Conservation (phyloP, 2,113 vertebrate genomes). For the Chionodraco myersi region DNA sequence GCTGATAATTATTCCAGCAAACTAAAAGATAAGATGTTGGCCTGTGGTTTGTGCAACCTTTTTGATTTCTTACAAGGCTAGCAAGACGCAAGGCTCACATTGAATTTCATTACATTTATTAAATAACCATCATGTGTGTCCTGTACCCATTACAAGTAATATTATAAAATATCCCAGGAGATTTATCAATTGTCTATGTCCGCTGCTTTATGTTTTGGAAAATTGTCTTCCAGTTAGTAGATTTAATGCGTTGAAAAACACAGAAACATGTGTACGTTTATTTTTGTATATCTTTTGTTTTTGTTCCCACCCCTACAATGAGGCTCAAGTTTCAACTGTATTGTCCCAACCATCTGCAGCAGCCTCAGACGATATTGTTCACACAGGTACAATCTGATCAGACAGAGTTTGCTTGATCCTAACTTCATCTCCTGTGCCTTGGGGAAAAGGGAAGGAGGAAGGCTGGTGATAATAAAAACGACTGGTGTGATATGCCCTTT, state of each 20-base stretch:
- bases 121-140: not conserved
- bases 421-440: constrained; percentile 24
- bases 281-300: constrained; percentile 33
- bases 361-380: constrained; percentile 34
- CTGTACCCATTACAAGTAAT: not conserved
- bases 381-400: constrained; percentile 43
- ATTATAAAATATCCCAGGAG: not conserved
- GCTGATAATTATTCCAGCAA: constrained; percentile 52
- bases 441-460: not conserved
- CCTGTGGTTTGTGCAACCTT: constrained; percentile 17
- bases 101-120: not conserved
- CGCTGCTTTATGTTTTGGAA: not conserved
- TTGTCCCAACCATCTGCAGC: constrained; percentile 11
- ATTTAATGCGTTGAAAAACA: constrained; percentile 13
- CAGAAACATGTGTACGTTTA: not conserved
- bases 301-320: constrained; percentile 11
- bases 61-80: not conserved
- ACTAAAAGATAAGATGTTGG: constrained; percentile 34
- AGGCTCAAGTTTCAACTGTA: not conserved
- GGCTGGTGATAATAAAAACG: constrained; percentile 20
- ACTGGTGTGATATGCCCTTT: constrained; percentile 53
- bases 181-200: not conserved
- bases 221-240: not conserved
- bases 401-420: constrained; percentile 10
- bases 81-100: not conserved